Evolutionary conservation across 2,113 vertebrate species (phyloP).

Genomic region (Trematomus loennbergii): DNA sequence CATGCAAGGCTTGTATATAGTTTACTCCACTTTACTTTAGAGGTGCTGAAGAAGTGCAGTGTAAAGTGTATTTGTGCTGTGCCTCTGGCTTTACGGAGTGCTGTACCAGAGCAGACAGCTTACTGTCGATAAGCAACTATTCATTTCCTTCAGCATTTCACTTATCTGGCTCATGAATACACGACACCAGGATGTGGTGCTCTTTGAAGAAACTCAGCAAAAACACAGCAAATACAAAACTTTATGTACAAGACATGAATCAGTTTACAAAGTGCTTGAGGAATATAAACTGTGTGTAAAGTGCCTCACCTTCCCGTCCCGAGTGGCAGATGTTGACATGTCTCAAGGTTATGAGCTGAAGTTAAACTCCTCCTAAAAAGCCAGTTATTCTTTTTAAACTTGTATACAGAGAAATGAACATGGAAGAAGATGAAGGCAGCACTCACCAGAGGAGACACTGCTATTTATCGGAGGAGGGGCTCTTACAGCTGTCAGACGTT

Average conservation of each 20-base stretch:
- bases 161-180: neutral
- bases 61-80: slow-evolving; percentile 8
- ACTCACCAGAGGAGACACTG: neutral
- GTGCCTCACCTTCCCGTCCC: no score
- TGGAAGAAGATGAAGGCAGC: neutral
- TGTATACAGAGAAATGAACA: neutral
- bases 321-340: neutral
- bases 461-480: neutral
- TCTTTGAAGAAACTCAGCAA: neutral
- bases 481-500: neutral
- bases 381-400: neutral
- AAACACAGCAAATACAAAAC: neutral
- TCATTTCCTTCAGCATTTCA: slow-evolving; percentile 13
- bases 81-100: slow-evolving; percentile 2
- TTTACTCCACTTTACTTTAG: neutral
- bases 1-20: neutral
- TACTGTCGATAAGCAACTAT: slow-evolving; percentile 11
- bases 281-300: no score
- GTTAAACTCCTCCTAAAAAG: neutral
- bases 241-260: neutral
- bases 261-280: no score
- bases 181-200: neutral
- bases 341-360: neutral
- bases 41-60: neutral
- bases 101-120: slow-evolving; percentile 13